Conservation (phyloP, 2,113 vertebrate species). For the Physeter macrocephalus region DNA sequence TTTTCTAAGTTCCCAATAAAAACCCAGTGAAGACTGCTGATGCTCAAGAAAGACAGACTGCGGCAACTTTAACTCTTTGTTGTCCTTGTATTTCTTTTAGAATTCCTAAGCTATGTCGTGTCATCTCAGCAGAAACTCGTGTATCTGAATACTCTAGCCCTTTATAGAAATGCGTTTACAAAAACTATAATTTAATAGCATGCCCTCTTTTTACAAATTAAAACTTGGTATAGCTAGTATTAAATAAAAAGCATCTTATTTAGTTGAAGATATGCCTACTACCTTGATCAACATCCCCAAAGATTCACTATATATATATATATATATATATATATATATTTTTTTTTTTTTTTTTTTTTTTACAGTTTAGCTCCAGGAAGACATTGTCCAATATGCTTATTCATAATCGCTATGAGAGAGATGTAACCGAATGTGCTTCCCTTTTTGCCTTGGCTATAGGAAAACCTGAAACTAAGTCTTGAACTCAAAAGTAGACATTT, state of each 20-base stretch:
- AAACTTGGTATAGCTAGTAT: background rate
- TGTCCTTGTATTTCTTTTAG: background rate
- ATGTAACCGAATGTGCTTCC: background rate
- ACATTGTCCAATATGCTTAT: background rate
- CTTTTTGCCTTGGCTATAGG: background rate
- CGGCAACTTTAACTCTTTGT: background rate
- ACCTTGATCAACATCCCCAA: background rate
- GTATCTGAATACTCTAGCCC: background rate
- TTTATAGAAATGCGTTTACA: background rate
- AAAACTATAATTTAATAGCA: background rate
- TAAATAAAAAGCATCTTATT: conserved; percentile 12
- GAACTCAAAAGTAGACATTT: background rate
- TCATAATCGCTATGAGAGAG: background rate
- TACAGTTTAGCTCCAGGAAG: background rate
- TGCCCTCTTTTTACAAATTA: background rate
- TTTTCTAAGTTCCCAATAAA: background rate
- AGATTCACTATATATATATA: background rate
- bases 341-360: background rate
- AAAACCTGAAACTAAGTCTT: conserved; percentile 15
- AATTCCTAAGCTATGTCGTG: background rate
- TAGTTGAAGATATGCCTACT: background rate
- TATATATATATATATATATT: too few species aligned
- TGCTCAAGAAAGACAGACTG: background rate
- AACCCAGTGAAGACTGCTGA: background rate
- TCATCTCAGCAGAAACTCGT: background rate